Conservation (phyloP, 2,888 invertebrate species). For the Frankliniella fusca region DNA sequence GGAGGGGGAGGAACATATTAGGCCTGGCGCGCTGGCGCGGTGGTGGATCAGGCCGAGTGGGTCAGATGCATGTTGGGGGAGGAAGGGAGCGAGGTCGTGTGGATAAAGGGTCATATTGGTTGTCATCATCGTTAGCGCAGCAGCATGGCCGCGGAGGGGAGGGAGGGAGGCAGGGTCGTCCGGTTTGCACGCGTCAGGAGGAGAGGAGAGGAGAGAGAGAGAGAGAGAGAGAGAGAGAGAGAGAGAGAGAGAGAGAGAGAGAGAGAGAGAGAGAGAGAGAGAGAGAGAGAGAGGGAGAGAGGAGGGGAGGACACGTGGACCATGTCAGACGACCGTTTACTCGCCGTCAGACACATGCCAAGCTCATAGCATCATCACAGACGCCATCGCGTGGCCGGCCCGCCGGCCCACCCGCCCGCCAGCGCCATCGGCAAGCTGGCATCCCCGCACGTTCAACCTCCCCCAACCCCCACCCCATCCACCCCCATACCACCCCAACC, state of each 20-base stretch:
- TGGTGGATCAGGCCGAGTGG: not conserved
- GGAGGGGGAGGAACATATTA: not conserved
- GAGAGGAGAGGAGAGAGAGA: not conserved
- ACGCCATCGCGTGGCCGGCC: constrained; percentile 32
- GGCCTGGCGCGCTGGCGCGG: not conserved
- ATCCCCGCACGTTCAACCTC: constrained; percentile 28
- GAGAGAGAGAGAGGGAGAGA: constrained; percentile 34
- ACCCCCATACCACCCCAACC: constrained; percentile 43
- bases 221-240: not conserved
- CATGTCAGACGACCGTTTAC: not conserved
- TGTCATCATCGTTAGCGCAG: constrained; percentile 17
- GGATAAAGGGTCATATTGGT: constrained; percentile 20
- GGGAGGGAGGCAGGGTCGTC: constrained; percentile 33
- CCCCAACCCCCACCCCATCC: constrained; percentile 31
- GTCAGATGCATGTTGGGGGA: not conserved
- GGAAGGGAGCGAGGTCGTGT: not conserved
- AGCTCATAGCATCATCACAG: no score
- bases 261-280: constrained; percentile 35
- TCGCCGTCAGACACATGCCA: not conserved
- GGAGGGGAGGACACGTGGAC: constrained; percentile 33
- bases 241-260: constrained; percentile 27
- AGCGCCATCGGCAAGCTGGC: not conserved
- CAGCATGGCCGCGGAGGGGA: not conserved
- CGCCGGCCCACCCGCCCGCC: not conserved
- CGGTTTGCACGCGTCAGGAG: constrained; percentile 34